Percentiles rank a stretch among this genome's conserved stretches.
Evolutionary conservation across 2,797 vertebrate genomes (phyloP).

Genomic region (Paramormyrops hopkinsi): DNA sequence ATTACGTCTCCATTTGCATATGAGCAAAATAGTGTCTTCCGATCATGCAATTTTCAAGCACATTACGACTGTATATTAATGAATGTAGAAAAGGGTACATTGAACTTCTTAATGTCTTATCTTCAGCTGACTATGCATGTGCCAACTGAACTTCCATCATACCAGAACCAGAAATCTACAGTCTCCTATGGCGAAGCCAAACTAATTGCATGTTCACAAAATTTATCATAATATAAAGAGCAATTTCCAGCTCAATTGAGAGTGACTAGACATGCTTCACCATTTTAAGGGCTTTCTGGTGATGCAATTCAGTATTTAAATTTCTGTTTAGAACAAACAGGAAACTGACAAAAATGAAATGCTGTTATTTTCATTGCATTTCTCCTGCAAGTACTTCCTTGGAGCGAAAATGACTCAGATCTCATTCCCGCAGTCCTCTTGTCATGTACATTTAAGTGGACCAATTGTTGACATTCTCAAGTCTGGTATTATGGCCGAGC

Average conservation of each 20-base stretch:
- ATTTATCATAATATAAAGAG: not conserved
- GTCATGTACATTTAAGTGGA: constrained; percentile 5
- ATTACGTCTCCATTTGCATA: not conserved
- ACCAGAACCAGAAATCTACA: not conserved
- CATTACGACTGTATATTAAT: not conserved
- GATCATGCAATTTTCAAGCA: not conserved
- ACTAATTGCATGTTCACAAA: not conserved
- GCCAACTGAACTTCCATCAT: not conserved
- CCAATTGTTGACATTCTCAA: not conserved
- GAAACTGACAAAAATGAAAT: not conserved
- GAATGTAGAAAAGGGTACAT: not conserved
- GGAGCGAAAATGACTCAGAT: not conserved
- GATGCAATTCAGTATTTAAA: not conserved
- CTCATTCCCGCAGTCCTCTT: not conserved
- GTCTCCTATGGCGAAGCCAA: not conserved
- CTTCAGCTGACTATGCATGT: not conserved
- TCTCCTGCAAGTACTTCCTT: constrained; percentile 5
- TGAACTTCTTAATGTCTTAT: not conserved
- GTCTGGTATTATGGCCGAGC: constrained; percentile 4
- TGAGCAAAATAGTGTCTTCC: not conserved
- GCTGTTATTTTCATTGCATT: not conserved
- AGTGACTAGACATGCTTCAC: not conserved
- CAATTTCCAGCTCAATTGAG: not conserved
- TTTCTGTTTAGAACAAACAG: not conserved
- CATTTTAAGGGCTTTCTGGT: not conserved